A percentile compares a stretch with the other conserved stretches of the same genome.
These are phyloP conservation scores for Meiosimyza platycephala DNA, from an alignment of 2,888 invertebrate genomes.

Conservation along the genomic window DNA sequence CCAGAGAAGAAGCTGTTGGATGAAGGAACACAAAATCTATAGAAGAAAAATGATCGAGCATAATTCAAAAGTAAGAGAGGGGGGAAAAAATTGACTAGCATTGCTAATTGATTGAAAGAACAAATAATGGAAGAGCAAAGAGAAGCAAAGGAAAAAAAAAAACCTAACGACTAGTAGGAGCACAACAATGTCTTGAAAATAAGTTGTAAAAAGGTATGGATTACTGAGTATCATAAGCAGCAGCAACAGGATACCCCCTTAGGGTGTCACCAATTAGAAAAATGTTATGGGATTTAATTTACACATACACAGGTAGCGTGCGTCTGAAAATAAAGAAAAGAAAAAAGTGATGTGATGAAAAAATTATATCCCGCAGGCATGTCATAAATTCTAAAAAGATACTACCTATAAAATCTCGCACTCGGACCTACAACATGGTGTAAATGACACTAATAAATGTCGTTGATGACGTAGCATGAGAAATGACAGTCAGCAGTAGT, in stretches of 20 bases:
- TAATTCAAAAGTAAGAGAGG: conserved; percentile 2
- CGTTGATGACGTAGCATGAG: conserved; percentile 6
- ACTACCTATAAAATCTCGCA: background rate
- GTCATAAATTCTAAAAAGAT: conserved; percentile 30
- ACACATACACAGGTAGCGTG: conserved; percentile 24
- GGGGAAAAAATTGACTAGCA: conserved; percentile 40
- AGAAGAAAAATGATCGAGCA: conserved; percentile 22
- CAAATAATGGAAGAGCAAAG: background rate
- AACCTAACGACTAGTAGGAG: background rate
- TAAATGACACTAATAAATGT: background rate
- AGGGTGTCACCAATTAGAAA: conserved; percentile 65
- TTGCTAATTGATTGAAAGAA: conserved; percentile 52
- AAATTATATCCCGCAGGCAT: conserved; percentile 47
- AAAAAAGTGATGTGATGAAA: background rate
- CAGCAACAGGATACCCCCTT: conserved; percentile 36
- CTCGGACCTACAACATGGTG: background rate
- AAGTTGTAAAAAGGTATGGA: conserved; percentile 19
- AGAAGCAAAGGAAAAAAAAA: background rate
- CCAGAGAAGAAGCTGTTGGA: too few species aligned
- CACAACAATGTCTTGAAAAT: background rate
- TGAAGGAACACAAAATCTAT: background rate
- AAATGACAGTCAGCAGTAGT: background rate
- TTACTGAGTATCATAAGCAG: background rate
- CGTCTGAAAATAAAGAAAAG: conserved; percentile 11
- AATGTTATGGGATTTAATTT: conserved; percentile 49